Evolutionary conservation across 2,888 invertebrate genomes (phyloP).

Genomic region (Drosophila atripex): DNA sequence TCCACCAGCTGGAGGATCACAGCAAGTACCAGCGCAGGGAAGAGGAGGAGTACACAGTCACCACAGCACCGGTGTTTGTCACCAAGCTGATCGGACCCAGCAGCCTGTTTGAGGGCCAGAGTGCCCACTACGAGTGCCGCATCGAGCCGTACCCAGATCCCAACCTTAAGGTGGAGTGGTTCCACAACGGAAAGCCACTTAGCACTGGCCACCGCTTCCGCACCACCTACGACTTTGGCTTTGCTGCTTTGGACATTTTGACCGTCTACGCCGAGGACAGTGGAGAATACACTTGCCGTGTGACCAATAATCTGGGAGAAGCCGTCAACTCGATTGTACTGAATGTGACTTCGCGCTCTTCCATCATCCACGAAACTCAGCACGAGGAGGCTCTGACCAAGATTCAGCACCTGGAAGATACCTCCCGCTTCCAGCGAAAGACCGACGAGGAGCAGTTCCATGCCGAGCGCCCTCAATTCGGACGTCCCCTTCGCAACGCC

Average conservation of each 20-base stretch:
- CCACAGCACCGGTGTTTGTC: conserved; percentile 93
- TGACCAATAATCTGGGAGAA: conserved; percentile 93
- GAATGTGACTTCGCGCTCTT: conserved; percentile 91
- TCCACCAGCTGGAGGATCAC: conserved; percentile 93
- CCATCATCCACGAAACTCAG: conserved; percentile 94
- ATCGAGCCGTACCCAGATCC: conserved; percentile 96
- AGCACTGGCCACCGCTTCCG: conserved; percentile 95
- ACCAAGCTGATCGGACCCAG: conserved; percentile 94
- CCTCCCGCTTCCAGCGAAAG: conserved; percentile 89
- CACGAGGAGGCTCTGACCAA: conserved; percentile 96
- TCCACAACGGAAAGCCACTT: conserved; percentile 95
- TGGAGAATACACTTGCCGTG: conserved; percentile 95
- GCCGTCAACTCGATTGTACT: conserved; percentile 92
- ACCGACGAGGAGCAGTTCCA: conserved; percentile 90
- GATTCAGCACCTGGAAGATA: conserved; percentile 95
- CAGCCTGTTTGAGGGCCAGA: conserved; percentile 93
- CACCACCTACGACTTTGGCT: conserved; percentile 98
- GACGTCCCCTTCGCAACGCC: conserved; percentile 93
- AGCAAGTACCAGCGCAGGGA: conserved; percentile 91
- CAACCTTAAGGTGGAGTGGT: conserved; percentile 95
- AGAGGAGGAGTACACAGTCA: conserved; percentile 91
- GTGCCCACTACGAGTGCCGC: conserved; percentile 96
- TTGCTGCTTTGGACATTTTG: conserved; percentile 97
- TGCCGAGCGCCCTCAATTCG: conserved; percentile 95
- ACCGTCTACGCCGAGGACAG: conserved; percentile 97